Percentiles rank a stretch among this genome's conserved stretches.
Evolutionary conservation across 2,797 vertebrate genomes (phyloP).

Genomic region (Phalanger gymnotis): DNA sequence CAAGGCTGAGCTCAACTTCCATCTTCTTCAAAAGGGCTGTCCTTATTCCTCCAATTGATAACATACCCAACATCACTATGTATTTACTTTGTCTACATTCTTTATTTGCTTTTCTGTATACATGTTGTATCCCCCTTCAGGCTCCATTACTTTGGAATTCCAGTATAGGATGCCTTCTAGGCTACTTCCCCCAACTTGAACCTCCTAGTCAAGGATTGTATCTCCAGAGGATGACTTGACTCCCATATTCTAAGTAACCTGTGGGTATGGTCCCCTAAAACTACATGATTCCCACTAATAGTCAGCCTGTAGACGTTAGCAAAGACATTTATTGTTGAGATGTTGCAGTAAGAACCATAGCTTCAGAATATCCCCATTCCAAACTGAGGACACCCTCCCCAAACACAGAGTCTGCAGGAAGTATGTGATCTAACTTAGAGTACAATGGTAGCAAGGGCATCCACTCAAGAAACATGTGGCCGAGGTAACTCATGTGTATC

Average conservation of each 20-base stretch:
- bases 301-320: not conserved
- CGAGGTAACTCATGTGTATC: not conserved
- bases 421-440: not conserved
- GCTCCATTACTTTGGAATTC: not conserved
- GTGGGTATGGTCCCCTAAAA: not conserved
- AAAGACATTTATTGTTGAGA: not conserved
- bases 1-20: not conserved
- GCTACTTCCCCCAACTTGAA: not conserved
- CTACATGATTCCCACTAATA: not conserved
- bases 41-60: not conserved
- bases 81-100: not conserved
- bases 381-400: not conserved
- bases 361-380: not conserved
- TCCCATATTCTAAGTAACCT: not conserved
- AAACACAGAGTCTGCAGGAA: not conserved
- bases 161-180: not conserved
- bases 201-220: not conserved
- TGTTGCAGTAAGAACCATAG: not conserved
- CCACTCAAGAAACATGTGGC: not conserved
- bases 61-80: not conserved
- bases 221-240: not conserved
- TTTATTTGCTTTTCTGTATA: not conserved
- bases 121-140: not conserved
- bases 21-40: not conserved
- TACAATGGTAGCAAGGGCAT: not conserved